Evolutionary conservation across 2,113 vertebrate species (phyloP).

Genomic region (mouse (Mus musculus)): DNA sequence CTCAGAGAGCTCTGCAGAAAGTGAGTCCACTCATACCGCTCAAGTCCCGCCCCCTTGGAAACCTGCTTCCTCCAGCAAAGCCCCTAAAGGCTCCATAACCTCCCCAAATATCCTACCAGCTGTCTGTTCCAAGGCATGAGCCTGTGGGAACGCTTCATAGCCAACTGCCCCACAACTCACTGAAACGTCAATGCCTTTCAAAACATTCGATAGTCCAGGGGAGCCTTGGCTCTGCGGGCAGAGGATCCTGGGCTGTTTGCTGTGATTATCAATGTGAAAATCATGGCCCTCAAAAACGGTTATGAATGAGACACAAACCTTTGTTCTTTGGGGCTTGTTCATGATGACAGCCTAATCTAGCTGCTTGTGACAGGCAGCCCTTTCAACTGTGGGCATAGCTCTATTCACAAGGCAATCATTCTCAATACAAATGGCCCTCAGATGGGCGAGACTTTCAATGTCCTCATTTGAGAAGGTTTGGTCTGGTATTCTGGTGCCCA

Average conservation of each 20-base stretch:
- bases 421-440: background rate
- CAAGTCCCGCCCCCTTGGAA: no score
- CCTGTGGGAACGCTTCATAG: background rate
- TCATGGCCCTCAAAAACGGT: rapidly evolving
- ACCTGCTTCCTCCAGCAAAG: background rate
- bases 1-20: background rate
- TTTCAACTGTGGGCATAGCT: background rate
- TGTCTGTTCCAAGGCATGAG: background rate
- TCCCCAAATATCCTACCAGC: background rate
- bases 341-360: background rate
- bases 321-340: background rate
- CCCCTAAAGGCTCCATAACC: background rate
- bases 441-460: background rate
- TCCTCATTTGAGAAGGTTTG: background rate
- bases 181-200: background rate
- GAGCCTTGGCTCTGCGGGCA: background rate
- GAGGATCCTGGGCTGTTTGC: background rate
- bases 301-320: background rate
- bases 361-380: no score
- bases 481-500: background rate
- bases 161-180: background rate
- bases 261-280: rapidly evolving
- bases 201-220: background rate
- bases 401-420: background rate
- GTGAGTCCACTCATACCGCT: no score